A percentile compares a stretch with the other conserved stretches of the same genome.
Conservation (phyloP, 2,797 vertebrate genomes). For the Paratrypauchen microcephalus region DNA sequence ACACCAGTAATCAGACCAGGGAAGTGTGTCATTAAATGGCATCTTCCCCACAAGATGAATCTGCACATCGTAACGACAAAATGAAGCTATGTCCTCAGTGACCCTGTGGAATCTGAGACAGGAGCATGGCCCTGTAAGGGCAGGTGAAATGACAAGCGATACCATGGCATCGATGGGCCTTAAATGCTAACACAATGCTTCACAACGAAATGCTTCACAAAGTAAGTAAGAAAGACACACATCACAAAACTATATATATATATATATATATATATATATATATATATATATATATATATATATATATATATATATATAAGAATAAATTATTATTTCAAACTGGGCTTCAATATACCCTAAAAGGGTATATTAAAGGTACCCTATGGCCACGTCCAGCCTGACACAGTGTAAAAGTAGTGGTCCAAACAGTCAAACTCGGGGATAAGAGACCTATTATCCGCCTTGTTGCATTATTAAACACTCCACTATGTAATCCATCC, state of each 20-base stretch:
- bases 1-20: constrained; percentile 85
- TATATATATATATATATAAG: no score
- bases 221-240: no score
- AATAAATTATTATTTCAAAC: no score
- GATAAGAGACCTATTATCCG: constrained; percentile 68
- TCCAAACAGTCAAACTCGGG: constrained; percentile 68
- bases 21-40: constrained; percentile 87
- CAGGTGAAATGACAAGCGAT: constrained; percentile 38
- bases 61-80: constrained; percentile 83
- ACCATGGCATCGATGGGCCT: no score
- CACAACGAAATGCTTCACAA: no score
- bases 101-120: constrained; percentile 81
- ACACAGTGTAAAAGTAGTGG: constrained; percentile 43
- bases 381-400: constrained; percentile 52
- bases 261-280: no score
- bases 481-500: constrained; percentile 73
- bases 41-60: constrained; percentile 84
- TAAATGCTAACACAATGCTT: no score
- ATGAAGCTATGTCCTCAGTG: constrained; percentile 84
- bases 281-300: no score
- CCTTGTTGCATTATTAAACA: constrained; percentile 80
- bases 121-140: constrained; percentile 5
- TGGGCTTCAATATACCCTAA: no score
- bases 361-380: constrained; percentile 22
- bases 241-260: no score